Percentiles rank a stretch among this genome's conserved stretches.
Conservation (phyloP, 1,140 invertebrate species). For the Drosophila equinoxialis region DNA sequence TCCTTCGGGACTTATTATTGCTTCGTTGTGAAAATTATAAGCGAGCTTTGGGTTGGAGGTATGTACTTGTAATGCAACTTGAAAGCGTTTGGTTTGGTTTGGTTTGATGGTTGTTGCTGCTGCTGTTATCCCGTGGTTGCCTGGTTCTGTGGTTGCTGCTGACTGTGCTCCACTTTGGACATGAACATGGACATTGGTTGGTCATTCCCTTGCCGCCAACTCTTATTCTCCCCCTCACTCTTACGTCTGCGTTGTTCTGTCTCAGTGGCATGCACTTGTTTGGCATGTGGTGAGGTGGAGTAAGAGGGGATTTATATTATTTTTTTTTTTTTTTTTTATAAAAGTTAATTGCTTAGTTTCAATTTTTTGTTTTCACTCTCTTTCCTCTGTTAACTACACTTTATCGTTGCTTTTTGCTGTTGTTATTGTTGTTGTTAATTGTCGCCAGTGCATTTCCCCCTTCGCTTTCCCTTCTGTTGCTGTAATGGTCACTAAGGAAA, state of each 20-base stretch:
- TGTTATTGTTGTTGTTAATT: conserved; percentile 10
- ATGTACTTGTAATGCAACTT: conserved; percentile 38
- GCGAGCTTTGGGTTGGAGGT: conserved; percentile 7
- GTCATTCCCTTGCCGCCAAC: conserved; percentile 8
- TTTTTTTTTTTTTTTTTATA: conserved; percentile 22
- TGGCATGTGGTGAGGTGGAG: background rate
- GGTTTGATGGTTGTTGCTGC: conserved; percentile 15
- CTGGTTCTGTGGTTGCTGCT: conserved; percentile 21
- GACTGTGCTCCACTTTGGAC: conserved; percentile 27
- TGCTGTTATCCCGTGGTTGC: conserved; percentile 28
- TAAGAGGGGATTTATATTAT: background rate
- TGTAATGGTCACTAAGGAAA: conserved; percentile 19
- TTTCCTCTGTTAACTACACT: conserved; percentile 24
- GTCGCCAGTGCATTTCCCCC: background rate
- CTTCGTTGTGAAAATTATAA: conserved; percentile 43
- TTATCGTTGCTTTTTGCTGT: conserved; percentile 8
- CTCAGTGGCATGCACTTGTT: background rate
- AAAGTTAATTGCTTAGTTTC: conserved; percentile 51
- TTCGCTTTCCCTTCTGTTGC: background rate
- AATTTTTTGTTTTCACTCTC: conserved; percentile 5
- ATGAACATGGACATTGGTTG: conserved; percentile 17
- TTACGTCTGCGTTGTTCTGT: background rate
- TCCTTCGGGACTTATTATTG: conserved; percentile 41
- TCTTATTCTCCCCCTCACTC: background rate
- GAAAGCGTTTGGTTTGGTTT: conserved; percentile 45